Base-by-base conservation (phyloP, 35 echinoderm and acorn worm genomes). In the Chiridota heheva region DNA sequence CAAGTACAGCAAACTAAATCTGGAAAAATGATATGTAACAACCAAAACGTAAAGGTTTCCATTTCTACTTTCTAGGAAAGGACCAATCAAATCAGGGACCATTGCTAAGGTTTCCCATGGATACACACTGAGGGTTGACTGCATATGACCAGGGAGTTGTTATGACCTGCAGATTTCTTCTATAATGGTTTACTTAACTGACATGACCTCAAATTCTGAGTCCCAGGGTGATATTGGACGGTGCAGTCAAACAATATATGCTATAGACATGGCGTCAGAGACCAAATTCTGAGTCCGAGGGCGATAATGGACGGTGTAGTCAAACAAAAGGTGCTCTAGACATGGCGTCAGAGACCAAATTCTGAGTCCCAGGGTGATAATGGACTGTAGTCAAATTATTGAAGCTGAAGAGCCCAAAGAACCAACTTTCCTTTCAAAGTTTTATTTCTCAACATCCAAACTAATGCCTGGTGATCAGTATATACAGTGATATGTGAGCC, bases 391-490 rank as follows among this genome's bases (percentile, higher is more conserved):
- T 24, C 17, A 84, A 83, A 76, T 22, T 66, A 56, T 27, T 89
- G 78, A 1, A 89, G 67, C 33, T 33, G 13, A 32, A 90, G 55
- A 43, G 69, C 42, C 87, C 67, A 82, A 7, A 78, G 31, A 8
- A 53, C 57, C 12, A 90, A 38, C 56, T 69, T 58, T 15, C 80
- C 70, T 33, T 40, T 63, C 17, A 41, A 43, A 16, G 66, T 70
- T 15, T 40, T 26, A 34, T 61, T 39, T 0, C 32, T 30, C 0
- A 83, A 62, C n/a, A 90, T 16, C 78, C 87, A 90, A 17, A 67
- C 36, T 8, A 83, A 45, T 2, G 78, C 79, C 27, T 83, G 87
- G 30, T 89, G 67, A 59, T 89, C 78, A 7, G 79, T 89, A 38
- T 73, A 36, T 15, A 89, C 69, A 20, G 1, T 26, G 29, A 2